Evolutionary conservation across 2,888 invertebrate species (phyloP), one percentile per base, ranked within the genome.

Genomic region (Gryllus longicercus): DNA sequence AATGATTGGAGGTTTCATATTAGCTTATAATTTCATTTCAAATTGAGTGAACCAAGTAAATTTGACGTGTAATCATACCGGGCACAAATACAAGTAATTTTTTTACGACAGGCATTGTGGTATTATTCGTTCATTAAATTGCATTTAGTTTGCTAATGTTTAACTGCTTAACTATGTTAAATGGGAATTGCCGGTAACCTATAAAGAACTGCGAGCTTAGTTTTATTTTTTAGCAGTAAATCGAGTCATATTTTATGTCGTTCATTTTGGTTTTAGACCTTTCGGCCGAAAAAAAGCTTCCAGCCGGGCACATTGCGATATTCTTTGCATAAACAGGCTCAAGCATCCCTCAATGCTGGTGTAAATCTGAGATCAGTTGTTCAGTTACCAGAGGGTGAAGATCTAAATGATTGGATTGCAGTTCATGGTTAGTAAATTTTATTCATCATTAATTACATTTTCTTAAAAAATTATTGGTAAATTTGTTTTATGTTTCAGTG

Each of bases 331-430:
- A 96, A 96, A 87, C 95, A 96, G 85, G 96, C 96, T 0, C 95
- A 96, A 86, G 96, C 96, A 18, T 96, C 96, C 79, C 88, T 97
- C 23, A 95, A 94, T 87, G 95, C 96, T 3, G 96, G 96, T 5
- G 93, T 96, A 81, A 96, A 97, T 88, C 89, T 97, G 81, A 90
- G 94, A 82, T 88, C 89, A 78, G 96, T 94, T 2, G 97, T 97
- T 0, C 92, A 92, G 85, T 87, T 97, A 82, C 96, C 96, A 2
- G 91, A 91, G 50, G 93, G 93, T 10, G 96, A 97, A 88, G 94
- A 95, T 86, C 87, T 94, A 79, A 95, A 95, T 85, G 97, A 97
- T 86, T 97, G 97, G 97, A 90, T 96, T 74, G 96, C 96, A 23
- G 96, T 97, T 8, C 96, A 97, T 88, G 96, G 95, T 95, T 88